Percentiles rank a stretch among this genome's conserved stretches.
Evolutionary conservation across 2,888 invertebrate genomes (phyloP).

Genomic region (Drosophila differens): DNA sequence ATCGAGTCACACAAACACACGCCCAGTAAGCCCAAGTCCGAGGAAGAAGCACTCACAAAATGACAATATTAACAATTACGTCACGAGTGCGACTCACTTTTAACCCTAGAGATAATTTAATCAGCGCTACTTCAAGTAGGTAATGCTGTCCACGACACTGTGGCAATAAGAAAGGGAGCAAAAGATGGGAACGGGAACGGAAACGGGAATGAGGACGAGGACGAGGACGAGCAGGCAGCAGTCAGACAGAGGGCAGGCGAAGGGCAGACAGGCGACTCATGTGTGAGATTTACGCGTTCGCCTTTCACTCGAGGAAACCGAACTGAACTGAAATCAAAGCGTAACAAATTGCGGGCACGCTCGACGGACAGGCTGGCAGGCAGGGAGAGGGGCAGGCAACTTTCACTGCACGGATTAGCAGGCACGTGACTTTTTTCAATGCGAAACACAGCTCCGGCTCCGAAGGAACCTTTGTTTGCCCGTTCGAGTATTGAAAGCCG

Average conservation of each 20-base stretch:
- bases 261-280: slow-evolving; percentile 42
- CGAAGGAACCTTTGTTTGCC: slow-evolving; percentile 53
- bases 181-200: slow-evolving; percentile 8
- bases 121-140: slow-evolving; percentile 69
- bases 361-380: slow-evolving; percentile 19
- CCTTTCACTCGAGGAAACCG: slow-evolving; percentile 56
- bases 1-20: slow-evolving; percentile 37
- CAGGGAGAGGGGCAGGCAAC: slow-evolving; percentile 35
- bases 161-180: slow-evolving; percentile 66
- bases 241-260: slow-evolving; percentile 9
- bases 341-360: slow-evolving; percentile 73
- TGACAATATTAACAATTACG: slow-evolving; percentile 55
- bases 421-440: slow-evolving; percentile 76
- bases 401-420: slow-evolving; percentile 70
- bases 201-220: slow-evolving; percentile 12
- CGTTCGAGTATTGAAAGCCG: slow-evolving; percentile 62
- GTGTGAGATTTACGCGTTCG: slow-evolving; percentile 63
- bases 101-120: slow-evolving; percentile 71
- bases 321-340: slow-evolving; percentile 71
- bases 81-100: slow-evolving; percentile 70
- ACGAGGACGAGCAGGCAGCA: slow-evolving; percentile 23
- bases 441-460: slow-evolving; percentile 33
- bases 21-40: slow-evolving; percentile 10
- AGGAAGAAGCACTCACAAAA: slow-evolving; percentile 7
- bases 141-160: slow-evolving; percentile 55